phyloP scores from a whole-genome alignment of 2,888 invertebrate species.

The Petrolisthes cinctipes region DNA sequence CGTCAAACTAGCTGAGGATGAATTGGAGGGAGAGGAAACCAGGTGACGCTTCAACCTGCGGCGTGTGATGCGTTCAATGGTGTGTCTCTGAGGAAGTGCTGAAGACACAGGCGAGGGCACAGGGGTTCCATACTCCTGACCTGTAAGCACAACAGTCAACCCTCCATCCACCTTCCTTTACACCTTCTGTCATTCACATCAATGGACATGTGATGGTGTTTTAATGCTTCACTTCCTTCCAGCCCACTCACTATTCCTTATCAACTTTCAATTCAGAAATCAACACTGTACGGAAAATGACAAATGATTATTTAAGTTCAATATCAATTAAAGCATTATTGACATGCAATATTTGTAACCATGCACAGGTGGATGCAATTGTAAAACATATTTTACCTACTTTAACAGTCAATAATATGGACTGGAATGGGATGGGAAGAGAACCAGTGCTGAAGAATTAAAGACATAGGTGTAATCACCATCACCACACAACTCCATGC shows the following conservation, averaged over 20 bases:
- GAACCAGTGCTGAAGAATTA: neutral
- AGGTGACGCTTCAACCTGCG: conserved; percentile 27
- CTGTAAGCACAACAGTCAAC: conserved; percentile 52
- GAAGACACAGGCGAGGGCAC: conserved; percentile 56
- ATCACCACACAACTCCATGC: conserved; percentile 3
- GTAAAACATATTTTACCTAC: too few relatives aligned
- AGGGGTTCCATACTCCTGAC: conserved; percentile 55
- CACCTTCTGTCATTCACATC: too few relatives aligned
- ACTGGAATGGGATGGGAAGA: neutral
- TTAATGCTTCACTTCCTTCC: too few relatives aligned
- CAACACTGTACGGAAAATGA: too few relatives aligned
- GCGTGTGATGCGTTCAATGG: conserved; percentile 47
- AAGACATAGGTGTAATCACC: conserved; percentile 4
- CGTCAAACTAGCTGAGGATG: conserved; percentile 31
- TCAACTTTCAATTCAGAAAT: too few relatives aligned
- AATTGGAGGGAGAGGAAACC: conserved; percentile 32
- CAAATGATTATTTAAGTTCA: too few relatives aligned
- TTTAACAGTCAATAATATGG: too few relatives aligned
- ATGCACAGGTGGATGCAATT: too few relatives aligned
- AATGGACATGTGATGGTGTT: neutral
- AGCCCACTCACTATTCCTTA: too few relatives aligned
- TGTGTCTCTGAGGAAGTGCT: conserved; percentile 49
- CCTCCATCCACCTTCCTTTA: conserved; percentile 12
- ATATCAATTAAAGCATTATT: too few relatives aligned
- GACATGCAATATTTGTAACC: too few relatives aligned